Evolutionary conservation across 2,797 vertebrate species (phyloP), one percentile per base, ranked within the genome.

Genomic region (Karalla daura): DNA sequence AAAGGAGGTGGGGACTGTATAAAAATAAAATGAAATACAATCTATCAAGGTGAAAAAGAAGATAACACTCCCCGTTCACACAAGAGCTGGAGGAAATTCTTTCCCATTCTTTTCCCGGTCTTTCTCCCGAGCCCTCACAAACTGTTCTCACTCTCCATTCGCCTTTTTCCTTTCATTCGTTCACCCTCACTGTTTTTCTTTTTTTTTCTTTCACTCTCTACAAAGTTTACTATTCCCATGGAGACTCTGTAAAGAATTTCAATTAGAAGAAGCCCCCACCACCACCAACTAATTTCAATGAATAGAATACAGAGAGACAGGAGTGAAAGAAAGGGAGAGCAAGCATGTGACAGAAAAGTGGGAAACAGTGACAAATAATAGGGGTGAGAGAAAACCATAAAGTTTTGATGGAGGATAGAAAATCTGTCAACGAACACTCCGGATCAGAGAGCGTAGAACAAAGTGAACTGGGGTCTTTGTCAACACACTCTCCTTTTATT

Each of bases 211-310:
- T 67, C 84, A 76, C 74, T 83, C 81, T 75, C 78, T 74, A 87
- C 86, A 92, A 93, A 92, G 90, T 94, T 93, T 91, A 88, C 90
- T 83, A 86, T 92, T 90, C 82, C 91, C 92, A 91, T 92, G 90
- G 91, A 90, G 86, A 92, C 83, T 70, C 61, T 89, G 86, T 83
- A 86, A 93, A 93, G 91, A 93, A 93, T 93, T 93, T 93, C 88
- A 93, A 93, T 94, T 90, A 92, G 88, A 88, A 88, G 74, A 83
- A 83, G 23, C 37, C 54, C 44, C 59, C 40, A 27, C 46, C 20
- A 23, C 27, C 40, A 20, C n/a, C 25, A 65, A 71, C 67, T 83
- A 74, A 76, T 84, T 83, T 83, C 67, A 83, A 76, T 89, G 84
- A 90, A 84, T 67, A 87, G 80, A 79, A 77, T 44, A n/a, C n/a